Conservation (phyloP, 92 coral and sea anemone genomes). For the Anthopleura xanthogrammica region DNA sequence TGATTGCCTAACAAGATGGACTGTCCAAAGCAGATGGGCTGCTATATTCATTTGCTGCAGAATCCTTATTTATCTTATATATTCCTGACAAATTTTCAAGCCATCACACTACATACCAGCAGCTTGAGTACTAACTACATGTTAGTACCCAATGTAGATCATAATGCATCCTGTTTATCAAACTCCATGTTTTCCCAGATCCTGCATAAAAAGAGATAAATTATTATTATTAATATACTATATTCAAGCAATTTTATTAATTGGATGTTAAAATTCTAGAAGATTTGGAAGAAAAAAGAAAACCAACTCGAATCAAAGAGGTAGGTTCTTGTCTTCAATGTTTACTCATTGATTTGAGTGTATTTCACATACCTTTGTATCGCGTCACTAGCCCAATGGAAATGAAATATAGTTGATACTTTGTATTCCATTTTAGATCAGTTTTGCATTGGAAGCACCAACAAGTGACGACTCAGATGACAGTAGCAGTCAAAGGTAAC, state of each 20-base stretch:
- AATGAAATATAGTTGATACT: background rate
- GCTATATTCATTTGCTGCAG: too few relatives aligned
- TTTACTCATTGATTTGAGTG: background rate
- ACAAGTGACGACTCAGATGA: conserved; percentile 45
- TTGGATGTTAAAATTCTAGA: conserved; percentile 10
- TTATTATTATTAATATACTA: background rate
- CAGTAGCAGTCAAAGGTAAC: conserved; percentile 48
- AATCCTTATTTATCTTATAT: too few relatives aligned
- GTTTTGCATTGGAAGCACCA: conserved; percentile 61
- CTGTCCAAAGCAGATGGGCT: too few relatives aligned
- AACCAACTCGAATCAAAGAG: conserved; percentile 22
- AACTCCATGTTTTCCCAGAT: too few relatives aligned
- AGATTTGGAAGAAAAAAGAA: conserved; percentile 23
- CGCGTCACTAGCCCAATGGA: background rate
- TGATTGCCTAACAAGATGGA: too few relatives aligned
- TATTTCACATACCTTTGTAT: background rate
- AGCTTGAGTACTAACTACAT: too few relatives aligned
- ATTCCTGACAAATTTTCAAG: too few relatives aligned
- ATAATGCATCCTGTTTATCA: too few relatives aligned
- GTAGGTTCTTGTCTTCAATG: background rate
- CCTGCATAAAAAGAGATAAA: background rate
- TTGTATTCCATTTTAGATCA: conserved; percentile 29
- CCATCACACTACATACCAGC: too few relatives aligned
- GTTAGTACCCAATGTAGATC: too few relatives aligned
- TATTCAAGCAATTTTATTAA: background rate